These are phyloP conservation scores for Petrocephalus microphthalmus DNA, from an alignment of 2,113 vertebrate genomes.

Conservation along the genomic window DNA sequence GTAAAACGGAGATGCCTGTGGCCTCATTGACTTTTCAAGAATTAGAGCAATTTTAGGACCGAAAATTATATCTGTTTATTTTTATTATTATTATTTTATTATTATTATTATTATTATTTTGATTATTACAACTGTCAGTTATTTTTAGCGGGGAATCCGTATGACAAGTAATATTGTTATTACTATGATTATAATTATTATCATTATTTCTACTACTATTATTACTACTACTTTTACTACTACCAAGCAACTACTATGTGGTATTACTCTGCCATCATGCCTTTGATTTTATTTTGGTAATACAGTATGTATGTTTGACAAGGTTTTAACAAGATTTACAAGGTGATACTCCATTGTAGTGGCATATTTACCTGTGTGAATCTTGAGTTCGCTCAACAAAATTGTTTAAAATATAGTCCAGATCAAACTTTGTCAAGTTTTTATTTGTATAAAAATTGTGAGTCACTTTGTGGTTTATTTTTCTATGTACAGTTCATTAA, in stretches of 20 bases:
- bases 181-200: slow-evolving; percentile 41
- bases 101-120: slow-evolving; percentile 35
- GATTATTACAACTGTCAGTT: slow-evolving; percentile 35
- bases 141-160: slow-evolving; percentile 48
- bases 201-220: slow-evolving; percentile 39
- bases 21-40: slow-evolving; percentile 53
- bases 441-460: slow-evolving; percentile 77
- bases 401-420: slow-evolving; percentile 67
- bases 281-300: slow-evolving; percentile 70
- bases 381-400: slow-evolving; percentile 74
- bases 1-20: slow-evolving; percentile 49
- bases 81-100: slow-evolving; percentile 38
- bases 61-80: slow-evolving; percentile 24
- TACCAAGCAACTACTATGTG: slow-evolving; percentile 65
- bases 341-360: slow-evolving; percentile 72
- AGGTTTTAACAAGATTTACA: slow-evolving; percentile 75
- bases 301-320: slow-evolving; percentile 70
- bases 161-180: slow-evolving; percentile 40
- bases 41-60: slow-evolving; percentile 36
- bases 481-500: slow-evolving; percentile 63
- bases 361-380: slow-evolving; percentile 84
- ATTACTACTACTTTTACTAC: slow-evolving; percentile 43
- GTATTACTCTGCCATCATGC: slow-evolving; percentile 60
- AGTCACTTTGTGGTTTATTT: slow-evolving; percentile 69
- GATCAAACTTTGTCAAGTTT: slow-evolving; percentile 87